Evolutionary conservation across 1,140 invertebrate species (phyloP).

Genomic region (Schlechtendalia chinensis): DNA sequence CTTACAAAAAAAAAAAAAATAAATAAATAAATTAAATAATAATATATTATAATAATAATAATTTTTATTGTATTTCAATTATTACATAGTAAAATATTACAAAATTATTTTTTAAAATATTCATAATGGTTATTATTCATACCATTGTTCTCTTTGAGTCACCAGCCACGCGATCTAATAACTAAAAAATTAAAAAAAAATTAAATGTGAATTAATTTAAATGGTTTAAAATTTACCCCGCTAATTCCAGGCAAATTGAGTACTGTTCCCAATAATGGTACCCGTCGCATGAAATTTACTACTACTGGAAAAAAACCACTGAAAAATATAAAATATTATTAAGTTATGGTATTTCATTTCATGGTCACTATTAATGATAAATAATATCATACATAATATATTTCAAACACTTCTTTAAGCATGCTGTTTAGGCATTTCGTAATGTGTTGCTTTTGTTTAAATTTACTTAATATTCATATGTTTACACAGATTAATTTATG

Average conservation of each 20-base stretch:
- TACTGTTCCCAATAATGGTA: constrained; percentile 72
- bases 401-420: too few species aligned
- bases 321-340: constrained; percentile 55
- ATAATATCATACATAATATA: too few species aligned
- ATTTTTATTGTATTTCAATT: background rate
- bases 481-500: too few species aligned
- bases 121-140: constrained; percentile 57
- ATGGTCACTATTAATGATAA: too few species aligned
- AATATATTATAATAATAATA: background rate
- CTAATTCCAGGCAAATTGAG: constrained; percentile 74
- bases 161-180: constrained; percentile 63
- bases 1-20: constrained; percentile 2
- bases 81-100: constrained; percentile 1
- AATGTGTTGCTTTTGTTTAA: too few species aligned
- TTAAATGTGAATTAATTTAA: background rate
- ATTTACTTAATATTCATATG: too few species aligned
- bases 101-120: background rate
- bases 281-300: constrained; percentile 80
- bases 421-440: too few species aligned
- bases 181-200: constrained; percentile 54
- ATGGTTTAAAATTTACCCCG: constrained; percentile 53
- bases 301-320: constrained; percentile 85
- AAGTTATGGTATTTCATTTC: too few species aligned
- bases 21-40: too few species aligned
- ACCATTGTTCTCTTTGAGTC: constrained; percentile 65